phyloP scores from a whole-genome alignment of 2,888 invertebrate genomes.

The Aplocera efformata region DNA sequence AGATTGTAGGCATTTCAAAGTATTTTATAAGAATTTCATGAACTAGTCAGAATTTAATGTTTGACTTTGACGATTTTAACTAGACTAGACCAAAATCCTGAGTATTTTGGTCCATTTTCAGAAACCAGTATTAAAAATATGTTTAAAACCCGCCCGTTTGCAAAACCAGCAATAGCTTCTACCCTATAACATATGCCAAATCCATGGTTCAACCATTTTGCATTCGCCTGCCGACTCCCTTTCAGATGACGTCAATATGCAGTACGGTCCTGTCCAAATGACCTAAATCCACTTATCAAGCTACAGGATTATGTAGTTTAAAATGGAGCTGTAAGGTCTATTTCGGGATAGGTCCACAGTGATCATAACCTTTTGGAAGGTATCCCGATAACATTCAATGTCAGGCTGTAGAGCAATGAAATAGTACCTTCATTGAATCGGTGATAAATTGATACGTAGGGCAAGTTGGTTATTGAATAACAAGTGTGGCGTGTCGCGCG shows the following conservation, averaged over 20 bases:
- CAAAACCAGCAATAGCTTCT: slow-evolving; percentile 54
- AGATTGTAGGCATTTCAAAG: too few species aligned
- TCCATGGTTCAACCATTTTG: slow-evolving; percentile 78
- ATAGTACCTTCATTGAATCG: slow-evolving; percentile 77
- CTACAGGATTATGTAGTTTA: slow-evolving; percentile 18
- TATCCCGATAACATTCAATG: slow-evolving; percentile 49
- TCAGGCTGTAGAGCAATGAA: slow-evolving; percentile 68
- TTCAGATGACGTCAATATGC: slow-evolving; percentile 78
- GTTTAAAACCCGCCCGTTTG: slow-evolving; percentile 38
- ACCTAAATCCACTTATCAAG: slow-evolving; percentile 22
- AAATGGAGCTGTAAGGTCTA: slow-evolving; percentile 1
- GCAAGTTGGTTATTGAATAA: slow-evolving; percentile 76
- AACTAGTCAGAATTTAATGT: too few species aligned
- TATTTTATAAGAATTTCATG: too few species aligned
- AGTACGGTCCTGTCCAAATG: slow-evolving; percentile 41
- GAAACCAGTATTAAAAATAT: too few species aligned
- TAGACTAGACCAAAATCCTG: too few species aligned
- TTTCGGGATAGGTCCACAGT: neutral
- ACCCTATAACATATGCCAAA: slow-evolving; percentile 79
- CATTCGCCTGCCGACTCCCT: slow-evolving; percentile 75
- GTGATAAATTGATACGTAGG: slow-evolving; percentile 76
- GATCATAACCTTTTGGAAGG: slow-evolving; percentile 43
- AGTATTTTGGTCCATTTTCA: too few species aligned
- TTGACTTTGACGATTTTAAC: too few species aligned
- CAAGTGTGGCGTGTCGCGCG: slow-evolving; percentile 62